A percentile compares a stretch with the other conserved stretches of the same genome.
Conservation (phyloP, 1,140 invertebrate genomes). For the Drosophila pallidifrons region DNA sequence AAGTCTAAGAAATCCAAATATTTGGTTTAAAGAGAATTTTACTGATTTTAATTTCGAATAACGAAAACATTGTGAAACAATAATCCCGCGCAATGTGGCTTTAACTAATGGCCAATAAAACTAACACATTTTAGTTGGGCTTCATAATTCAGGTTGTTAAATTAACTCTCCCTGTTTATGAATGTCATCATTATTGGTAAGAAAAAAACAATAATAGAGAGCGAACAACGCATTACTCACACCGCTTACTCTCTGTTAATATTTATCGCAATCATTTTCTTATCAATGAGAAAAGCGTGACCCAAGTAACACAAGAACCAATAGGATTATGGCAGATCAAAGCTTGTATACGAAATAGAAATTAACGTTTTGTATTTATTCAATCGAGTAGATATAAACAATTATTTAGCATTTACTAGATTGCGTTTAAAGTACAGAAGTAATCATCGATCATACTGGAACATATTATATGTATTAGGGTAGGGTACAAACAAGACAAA, state of each 20-base stretch:
- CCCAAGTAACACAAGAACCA: background rate
- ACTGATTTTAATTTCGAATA: no score
- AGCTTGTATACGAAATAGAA: constrained; percentile 7
- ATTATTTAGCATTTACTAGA: background rate
- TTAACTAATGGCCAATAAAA: background rate
- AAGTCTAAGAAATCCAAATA: background rate
- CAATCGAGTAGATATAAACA: background rate
- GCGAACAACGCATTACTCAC: background rate
- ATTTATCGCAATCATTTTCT: constrained; percentile 11
- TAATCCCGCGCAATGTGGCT: background rate
- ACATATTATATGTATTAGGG: background rate
- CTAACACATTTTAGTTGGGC: background rate
- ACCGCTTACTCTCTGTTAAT: background rate
- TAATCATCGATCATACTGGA: background rate
- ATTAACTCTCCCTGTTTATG: constrained; percentile 8
- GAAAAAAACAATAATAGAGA: constrained; percentile 11
- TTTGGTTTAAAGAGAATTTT: constrained; percentile 1
- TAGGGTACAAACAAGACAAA: background rate
- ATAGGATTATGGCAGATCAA: constrained; percentile 3
- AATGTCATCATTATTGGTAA: constrained; percentile 30
- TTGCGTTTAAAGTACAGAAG: background rate
- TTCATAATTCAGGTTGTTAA: background rate
- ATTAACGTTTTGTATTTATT: background rate
- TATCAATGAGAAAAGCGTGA: constrained; percentile 23
- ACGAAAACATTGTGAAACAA: no score